Percentiles rank a stretch among this genome's conserved stretches.
Conservation (phyloP, 2,888 invertebrate species). For the Boloria selene region DNA sequence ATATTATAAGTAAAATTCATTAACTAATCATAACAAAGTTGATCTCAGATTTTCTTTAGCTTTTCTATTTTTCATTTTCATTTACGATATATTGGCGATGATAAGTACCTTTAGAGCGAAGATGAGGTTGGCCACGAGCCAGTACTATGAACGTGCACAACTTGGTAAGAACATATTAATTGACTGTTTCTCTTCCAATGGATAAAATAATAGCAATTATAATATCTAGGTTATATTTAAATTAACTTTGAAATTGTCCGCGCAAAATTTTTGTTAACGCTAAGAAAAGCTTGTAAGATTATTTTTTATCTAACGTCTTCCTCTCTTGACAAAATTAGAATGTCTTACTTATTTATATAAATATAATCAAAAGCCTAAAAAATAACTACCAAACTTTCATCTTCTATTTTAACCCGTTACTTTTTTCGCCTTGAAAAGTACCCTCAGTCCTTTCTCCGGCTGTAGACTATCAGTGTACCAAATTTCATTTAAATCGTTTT, state of each 20-base stretch:
- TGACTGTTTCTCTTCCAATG: conserved; percentile 42
- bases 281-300: not conserved
- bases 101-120: conserved; percentile 46
- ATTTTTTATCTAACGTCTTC: too few species aligned
- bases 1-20: not conserved
- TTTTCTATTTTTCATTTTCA: conserved; percentile 35
- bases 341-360: too few species aligned
- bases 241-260: not conserved
- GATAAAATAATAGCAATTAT: conserved; percentile 14
- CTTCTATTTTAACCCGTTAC: too few species aligned
- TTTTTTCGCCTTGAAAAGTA: too few species aligned
- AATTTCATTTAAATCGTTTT: too few species aligned
- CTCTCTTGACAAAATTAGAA: too few species aligned
- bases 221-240: conserved; percentile 5
- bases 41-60: conserved; percentile 17
- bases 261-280: too few species aligned
- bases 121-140: conserved; percentile 46
- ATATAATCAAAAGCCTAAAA: too few species aligned
- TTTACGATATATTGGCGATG: conserved; percentile 45
- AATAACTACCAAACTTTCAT: too few species aligned
- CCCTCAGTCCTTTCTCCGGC: too few species aligned
- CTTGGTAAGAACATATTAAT: conserved; percentile 39
- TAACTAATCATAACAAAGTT: not conserved
- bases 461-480: too few species aligned
- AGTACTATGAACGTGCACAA: conserved; percentile 34